These are phyloP conservation scores for Psephotus haematonotus DNA, from an alignment of 2,113 vertebrate genomes.

Conservation along the genomic window DNA sequence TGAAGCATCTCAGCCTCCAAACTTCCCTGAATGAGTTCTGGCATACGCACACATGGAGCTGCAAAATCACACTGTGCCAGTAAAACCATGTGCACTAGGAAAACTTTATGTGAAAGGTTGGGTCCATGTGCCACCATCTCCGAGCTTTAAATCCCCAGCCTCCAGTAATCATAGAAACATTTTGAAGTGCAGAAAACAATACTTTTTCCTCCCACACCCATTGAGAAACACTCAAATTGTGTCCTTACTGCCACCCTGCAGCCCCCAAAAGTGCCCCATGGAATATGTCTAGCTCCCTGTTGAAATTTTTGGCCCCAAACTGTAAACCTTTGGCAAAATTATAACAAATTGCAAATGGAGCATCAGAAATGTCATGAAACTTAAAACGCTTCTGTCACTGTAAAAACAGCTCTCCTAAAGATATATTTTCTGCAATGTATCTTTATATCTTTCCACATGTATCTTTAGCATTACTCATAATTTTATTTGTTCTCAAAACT, in stretches of 20 bases:
- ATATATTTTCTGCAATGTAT: background rate
- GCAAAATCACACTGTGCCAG: background rate
- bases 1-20: background rate
- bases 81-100: rapidly evolving
- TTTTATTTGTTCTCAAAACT: background rate
- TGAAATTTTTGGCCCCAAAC: background rate
- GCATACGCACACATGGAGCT: rapidly evolving
- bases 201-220: background rate
- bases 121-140: background rate
- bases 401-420: background rate
- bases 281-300: background rate
- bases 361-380: background rate
- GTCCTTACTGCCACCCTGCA: background rate
- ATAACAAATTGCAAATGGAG: background rate
- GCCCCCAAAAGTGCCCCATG: background rate
- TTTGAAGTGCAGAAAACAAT: background rate
- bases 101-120: background rate
- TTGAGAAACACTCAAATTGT: background rate
- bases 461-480: background rate
- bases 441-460: background rate
- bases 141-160: background rate
- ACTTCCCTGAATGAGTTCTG: background rate
- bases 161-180: background rate
- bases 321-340: background rate
- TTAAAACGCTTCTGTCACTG: background rate